These are phyloP conservation scores for Allobates femoralis DNA, from an alignment of 2,797 vertebrate genomes.

Conservation along the genomic window DNA sequence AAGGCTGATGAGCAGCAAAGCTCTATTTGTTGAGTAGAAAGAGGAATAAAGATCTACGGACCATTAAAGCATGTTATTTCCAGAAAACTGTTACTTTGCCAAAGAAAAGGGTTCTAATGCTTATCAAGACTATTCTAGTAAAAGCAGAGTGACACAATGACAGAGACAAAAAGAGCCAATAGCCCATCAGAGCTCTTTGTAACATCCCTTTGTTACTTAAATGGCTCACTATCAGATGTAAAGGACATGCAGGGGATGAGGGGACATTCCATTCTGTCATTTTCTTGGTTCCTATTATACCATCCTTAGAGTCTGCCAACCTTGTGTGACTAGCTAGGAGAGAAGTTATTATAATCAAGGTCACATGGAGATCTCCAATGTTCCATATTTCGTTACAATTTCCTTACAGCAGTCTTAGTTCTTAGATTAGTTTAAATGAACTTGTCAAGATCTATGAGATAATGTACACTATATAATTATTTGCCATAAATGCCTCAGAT, in stretches of 20 bases:
- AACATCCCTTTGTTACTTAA: slow-evolving; percentile 49
- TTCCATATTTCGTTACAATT: neutral
- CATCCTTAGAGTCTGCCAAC: slow-evolving; percentile 49
- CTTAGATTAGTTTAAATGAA: slow-evolving; percentile 42
- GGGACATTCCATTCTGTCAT: slow-evolving; percentile 47
- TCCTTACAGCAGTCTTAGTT: neutral
- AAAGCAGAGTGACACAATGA: slow-evolving; percentile 47
- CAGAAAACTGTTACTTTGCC: slow-evolving; percentile 32
- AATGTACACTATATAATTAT: slow-evolving; percentile 36
- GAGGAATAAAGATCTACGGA: slow-evolving; percentile 25
- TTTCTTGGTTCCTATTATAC: slow-evolving; percentile 46
- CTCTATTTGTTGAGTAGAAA: slow-evolving; percentile 32
- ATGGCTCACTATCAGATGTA: slow-evolving; percentile 57
- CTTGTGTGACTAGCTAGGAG: slow-evolving; percentile 6
- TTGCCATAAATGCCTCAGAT: neutral
- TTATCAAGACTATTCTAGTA: slow-evolving; percentile 51
- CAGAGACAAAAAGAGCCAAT: slow-evolving; percentile 54
- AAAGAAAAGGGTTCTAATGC: slow-evolving; percentile 28
- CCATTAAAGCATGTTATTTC: slow-evolving; percentile 36
- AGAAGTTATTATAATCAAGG: slow-evolving; percentile 49
- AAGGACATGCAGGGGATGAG: slow-evolving; percentile 52
- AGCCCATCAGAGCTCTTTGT: slow-evolving; percentile 44
- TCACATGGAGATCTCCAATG: slow-evolving; percentile 45
- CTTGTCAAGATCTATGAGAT: slow-evolving; percentile 40
- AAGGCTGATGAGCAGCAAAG: slow-evolving; percentile 35